Percentiles rank a stretch among this genome's conserved stretches.
These are phyloP conservation scores for Clarias macrocephalus DNA, from an alignment of 2,113 vertebrate genomes.

Conservation along the genomic window DNA sequence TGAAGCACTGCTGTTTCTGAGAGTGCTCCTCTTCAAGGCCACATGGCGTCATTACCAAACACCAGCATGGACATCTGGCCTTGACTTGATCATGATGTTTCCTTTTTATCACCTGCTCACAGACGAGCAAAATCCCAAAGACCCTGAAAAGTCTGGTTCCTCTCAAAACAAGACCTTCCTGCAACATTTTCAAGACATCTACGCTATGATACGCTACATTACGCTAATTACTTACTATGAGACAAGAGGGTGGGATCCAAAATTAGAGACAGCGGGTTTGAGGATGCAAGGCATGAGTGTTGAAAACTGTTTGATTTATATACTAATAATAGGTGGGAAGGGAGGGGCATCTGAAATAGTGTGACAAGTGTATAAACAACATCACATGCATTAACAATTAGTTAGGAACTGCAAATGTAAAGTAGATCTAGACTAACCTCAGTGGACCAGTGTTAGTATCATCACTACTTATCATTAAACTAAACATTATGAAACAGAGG, in stretches of 20 bases:
- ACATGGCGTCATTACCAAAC: slow-evolving; percentile 56
- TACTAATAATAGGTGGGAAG: not conserved
- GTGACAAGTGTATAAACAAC: not conserved
- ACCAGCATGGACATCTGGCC: slow-evolving; percentile 58
- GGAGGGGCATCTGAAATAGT: not conserved
- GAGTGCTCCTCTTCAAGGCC: slow-evolving; percentile 50
- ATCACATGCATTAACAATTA: not conserved
- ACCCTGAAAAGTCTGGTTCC: slow-evolving; percentile 57
- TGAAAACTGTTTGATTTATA: slow-evolving; percentile 37
- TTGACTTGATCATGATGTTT: slow-evolving; percentile 58
- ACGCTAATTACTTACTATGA: slow-evolving; percentile 50
- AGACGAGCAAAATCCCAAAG: slow-evolving; percentile 53
- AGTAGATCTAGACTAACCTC: not conserved
- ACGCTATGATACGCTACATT: slow-evolving; percentile 57
- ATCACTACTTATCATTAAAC: not conserved
- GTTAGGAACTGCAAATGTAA: not conserved
- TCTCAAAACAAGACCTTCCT: slow-evolving; percentile 49
- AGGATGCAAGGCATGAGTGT: slow-evolving; percentile 50
- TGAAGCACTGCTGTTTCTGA: slow-evolving; percentile 42
- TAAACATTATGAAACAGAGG: not conserved
- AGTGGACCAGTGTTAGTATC: not conserved
- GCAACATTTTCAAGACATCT: slow-evolving; percentile 42
- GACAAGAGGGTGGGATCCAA: slow-evolving; percentile 50
- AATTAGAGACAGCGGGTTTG: slow-evolving; percentile 43
- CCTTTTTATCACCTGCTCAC: slow-evolving; percentile 60